Evolutionary conservation across 1,140 invertebrate species (phyloP), one percentile per base, ranked within the genome.

Genomic region (Armadillidium nasatum): DNA sequence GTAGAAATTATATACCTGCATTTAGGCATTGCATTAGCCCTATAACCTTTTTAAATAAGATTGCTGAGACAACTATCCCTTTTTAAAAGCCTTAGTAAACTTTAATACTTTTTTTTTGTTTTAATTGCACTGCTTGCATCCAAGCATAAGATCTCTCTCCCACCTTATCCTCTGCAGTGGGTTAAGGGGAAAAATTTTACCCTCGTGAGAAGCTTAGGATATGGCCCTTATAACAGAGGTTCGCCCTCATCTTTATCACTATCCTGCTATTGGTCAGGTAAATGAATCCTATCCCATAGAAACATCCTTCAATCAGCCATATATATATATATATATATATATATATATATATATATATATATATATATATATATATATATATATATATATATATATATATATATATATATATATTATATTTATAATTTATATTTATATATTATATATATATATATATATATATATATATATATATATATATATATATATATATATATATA

Each of bases 151-250:
- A 13, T 60, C 50, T 60, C 19, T 60, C 33, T 15, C 50, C 50
- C 50, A 60, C 50, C 50, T 19, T 60, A 13, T 19, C 50, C 50
- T 60, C 50, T 33, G 33, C 33, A 33, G 7, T 7, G 50, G 50
- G 50, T 60, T 60, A 60, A 60, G 50, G 50, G 50, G 7, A 60
- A 2, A 13, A 13, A 60, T 19, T 4, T 60, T 33, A 33, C 33
- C 50, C 50, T 60, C 50, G 50, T 60, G 50, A 60, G 50, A 13
- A 60, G 50, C 19, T 60, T 60, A 19, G 50, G 50, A 60, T 19
- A 60, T 60, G 50, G 50, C 50, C 50, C 50, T 60, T 4, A 60
- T 60, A 60, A 60, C 50, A 60, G 50, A 60, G 50, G 50, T 60
- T 19, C 50, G 50, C 1, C 50, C 2, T 60, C 50, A 60, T 50